Evolutionary conservation across 1,140 invertebrate species (phyloP).

Genomic region (Aphelenchoides besseyi): DNA sequence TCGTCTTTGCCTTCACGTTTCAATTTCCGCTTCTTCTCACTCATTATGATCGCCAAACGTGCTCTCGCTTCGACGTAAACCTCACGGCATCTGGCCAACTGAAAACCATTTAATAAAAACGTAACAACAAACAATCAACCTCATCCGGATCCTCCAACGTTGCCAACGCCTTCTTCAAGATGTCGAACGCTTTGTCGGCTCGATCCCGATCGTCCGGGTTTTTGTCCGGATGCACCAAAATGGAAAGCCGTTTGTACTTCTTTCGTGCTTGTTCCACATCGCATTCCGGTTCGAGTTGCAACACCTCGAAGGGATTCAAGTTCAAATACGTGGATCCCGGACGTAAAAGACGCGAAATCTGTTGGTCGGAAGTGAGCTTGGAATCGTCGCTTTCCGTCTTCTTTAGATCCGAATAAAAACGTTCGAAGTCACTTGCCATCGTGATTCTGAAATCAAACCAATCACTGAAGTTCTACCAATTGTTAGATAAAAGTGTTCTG

Average conservation of each 20-base stretch:
- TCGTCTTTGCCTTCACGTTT: conserved; percentile 82
- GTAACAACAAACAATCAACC: too few species aligned
- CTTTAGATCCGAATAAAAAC: conserved; percentile 69
- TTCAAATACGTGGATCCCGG: conserved; percentile 94
- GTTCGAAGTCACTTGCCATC: conserved; percentile 47
- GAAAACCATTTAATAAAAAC: too few species aligned
- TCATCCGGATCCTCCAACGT: conserved; percentile 90
- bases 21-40: conserved; percentile 87
- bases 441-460: background rate
- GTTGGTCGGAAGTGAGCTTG: conserved; percentile 84
- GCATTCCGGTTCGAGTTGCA: conserved; percentile 86
- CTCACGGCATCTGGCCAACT: conserved; percentile 88
- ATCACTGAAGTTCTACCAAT: background rate
- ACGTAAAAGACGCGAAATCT: conserved; percentile 84
- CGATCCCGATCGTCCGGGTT: conserved; percentile 90
- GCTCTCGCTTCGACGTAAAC: conserved; percentile 94
- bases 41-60: conserved; percentile 86
- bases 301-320: conserved; percentile 67
- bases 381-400: conserved; percentile 87
- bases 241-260: conserved; percentile 89
- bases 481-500: background rate
- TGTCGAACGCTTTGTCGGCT: conserved; percentile 85
- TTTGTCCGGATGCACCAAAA: conserved; percentile 97
- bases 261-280: conserved; percentile 88
- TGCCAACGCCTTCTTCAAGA: conserved; percentile 93